Percentiles rank a stretch among this genome's conserved stretches.
phyloP scores from a whole-genome alignment of 1,140 invertebrate species.

The Hyles euphorbiae region DNA sequence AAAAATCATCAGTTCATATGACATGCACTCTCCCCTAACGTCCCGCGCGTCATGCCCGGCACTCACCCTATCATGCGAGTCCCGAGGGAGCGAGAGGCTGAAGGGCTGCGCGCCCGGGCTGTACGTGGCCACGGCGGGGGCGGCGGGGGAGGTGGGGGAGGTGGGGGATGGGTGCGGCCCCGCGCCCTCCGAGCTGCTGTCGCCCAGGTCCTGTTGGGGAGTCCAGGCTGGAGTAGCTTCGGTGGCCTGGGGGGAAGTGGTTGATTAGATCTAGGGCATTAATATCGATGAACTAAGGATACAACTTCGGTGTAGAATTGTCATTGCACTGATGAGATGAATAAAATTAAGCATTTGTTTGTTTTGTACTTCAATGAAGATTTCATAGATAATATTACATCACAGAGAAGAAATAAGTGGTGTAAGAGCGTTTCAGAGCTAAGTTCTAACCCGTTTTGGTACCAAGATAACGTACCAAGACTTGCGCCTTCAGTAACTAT shows the following conservation, averaged over 20 bases:
- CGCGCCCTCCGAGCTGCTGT: conserved; percentile 80
- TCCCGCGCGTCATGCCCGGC: conserved; percentile 34
- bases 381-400: too few species aligned
- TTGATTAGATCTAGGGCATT: not conserved
- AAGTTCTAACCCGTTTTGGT: too few species aligned
- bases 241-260: conserved; percentile 3
- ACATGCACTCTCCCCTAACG: conserved; percentile 31
- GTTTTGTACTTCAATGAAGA: too few species aligned
- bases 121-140: conserved; percentile 74
- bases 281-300: too few species aligned
- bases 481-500: too few species aligned
- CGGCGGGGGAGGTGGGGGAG: conserved; percentile 58
- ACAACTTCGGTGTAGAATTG: too few species aligned
- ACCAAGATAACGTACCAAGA: too few species aligned
- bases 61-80: conserved; percentile 74
- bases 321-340: too few species aligned
- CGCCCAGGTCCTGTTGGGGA: conserved; percentile 86
- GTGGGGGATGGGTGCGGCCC: conserved; percentile 36
- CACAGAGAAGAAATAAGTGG: too few species aligned
- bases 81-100: conserved; percentile 82
- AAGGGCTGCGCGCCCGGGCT: conserved; percentile 82
- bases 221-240: conserved; percentile 78
- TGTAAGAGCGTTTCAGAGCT: too few species aligned
- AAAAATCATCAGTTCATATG: not conserved
- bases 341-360: too few species aligned